phyloP scores from a whole-genome alignment of 2,888 invertebrate species.

The Margaritifera margaritifera region DNA sequence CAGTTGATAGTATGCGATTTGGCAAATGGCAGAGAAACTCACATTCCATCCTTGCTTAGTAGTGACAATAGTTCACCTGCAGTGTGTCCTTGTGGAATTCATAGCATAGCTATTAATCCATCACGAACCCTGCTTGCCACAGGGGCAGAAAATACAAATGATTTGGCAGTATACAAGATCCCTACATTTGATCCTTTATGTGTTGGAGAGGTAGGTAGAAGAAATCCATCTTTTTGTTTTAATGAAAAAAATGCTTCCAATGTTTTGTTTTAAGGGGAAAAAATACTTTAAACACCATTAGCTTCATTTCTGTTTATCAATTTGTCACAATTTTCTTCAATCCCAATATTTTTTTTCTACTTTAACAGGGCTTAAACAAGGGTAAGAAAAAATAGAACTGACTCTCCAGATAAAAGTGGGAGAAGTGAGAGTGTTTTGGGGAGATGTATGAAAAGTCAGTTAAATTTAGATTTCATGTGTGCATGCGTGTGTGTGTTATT shows the following conservation, averaged over 20 bases:
- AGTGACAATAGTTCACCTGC: slow-evolving; percentile 65
- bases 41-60: slow-evolving; percentile 85
- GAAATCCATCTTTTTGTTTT: neutral
- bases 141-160: slow-evolving; percentile 92
- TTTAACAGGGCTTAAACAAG: too few relatives aligned
- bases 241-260: neutral
- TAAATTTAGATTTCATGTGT: too few relatives aligned
- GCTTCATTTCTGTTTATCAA: too few relatives aligned
- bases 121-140: slow-evolving; percentile 90
- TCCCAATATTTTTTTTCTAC: too few relatives aligned
- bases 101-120: slow-evolving; percentile 94
- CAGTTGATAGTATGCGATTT: slow-evolving; percentile 94
- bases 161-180: slow-evolving; percentile 90
- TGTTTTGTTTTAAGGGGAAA: too few relatives aligned
- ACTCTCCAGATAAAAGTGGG: too few relatives aligned
- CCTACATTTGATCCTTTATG: slow-evolving; percentile 96
- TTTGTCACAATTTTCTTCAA: too few relatives aligned
- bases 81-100: slow-evolving; percentile 84
- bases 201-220: slow-evolving; percentile 82
- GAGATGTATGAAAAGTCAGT: too few relatives aligned
- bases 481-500: too few relatives aligned
- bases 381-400: too few relatives aligned
- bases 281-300: too few relatives aligned
- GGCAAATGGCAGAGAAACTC: slow-evolving; percentile 87
- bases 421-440: too few relatives aligned